Percentiles rank a stretch among this genome's conserved stretches.
These are phyloP conservation scores for Muscidifurax raptorellus DNA, from an alignment of 1,140 invertebrate species.

Conservation along the genomic window DNA sequence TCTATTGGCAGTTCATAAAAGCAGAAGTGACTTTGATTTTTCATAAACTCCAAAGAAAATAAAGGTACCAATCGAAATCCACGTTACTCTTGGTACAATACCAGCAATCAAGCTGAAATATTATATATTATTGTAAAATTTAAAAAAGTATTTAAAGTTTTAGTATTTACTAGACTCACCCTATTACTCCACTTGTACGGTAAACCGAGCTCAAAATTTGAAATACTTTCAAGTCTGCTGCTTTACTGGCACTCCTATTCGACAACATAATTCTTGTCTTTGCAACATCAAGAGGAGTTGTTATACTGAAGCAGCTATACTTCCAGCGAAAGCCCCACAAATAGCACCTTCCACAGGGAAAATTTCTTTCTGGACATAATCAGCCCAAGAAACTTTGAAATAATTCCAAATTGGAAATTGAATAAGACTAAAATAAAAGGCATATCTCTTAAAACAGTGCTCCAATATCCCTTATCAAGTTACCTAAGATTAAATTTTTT, in stretches of 20 bases:
- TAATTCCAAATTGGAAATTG: constrained; percentile 97
- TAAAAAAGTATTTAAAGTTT: not conserved
- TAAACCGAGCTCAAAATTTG: constrained; percentile 76
- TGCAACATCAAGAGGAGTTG: constrained; percentile 95
- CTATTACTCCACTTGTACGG: constrained; percentile 80
- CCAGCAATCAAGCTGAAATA: constrained; percentile 90
- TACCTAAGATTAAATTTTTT: constrained; percentile 75
- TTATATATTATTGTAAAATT: constrained; percentile 18
- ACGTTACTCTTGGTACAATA: constrained; percentile 86
- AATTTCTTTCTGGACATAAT: constrained; percentile 71
- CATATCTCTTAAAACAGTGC: constrained; percentile 93
- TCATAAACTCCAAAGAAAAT: constrained; percentile 97
- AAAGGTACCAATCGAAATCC: constrained; percentile 94
- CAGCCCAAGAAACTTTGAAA: constrained; percentile 82
- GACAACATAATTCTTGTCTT: constrained; percentile 97
- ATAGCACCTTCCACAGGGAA: constrained; percentile 84
- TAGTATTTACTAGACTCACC: constrained; percentile 74
- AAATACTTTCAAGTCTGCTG: constrained; percentile 56
- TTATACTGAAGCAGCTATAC: constrained; percentile 87
- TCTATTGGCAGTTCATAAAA: not conserved
- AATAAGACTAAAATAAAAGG: constrained; percentile 97
- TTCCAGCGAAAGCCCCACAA: constrained; percentile 90
- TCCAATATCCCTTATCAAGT: constrained; percentile 92
- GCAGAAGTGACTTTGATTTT: constrained; percentile 69
- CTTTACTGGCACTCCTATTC: constrained; percentile 75